Evolutionary conservation across 1,140 invertebrate genomes (phyloP), one percentile per base, ranked within the genome.

Genomic region (Catajapyx aquilonaris): DNA sequence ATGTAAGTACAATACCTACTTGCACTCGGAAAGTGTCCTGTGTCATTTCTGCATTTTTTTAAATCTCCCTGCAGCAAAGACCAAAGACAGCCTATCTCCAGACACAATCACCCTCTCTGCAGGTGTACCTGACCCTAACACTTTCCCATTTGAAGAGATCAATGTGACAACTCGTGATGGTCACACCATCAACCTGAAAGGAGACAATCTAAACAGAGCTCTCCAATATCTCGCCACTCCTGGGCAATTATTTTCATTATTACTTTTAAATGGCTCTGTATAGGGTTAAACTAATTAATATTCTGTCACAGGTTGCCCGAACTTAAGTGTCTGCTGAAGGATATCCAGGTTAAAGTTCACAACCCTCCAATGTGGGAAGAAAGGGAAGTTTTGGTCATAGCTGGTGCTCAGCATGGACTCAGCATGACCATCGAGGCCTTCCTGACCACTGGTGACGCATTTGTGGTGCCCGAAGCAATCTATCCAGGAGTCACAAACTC

Each of bases 201-300:
- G 65, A 3, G 53, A 59, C 39, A 61, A 69, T 39, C 53, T 83
- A 40, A 62, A 57, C 1, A 55, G 59, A 16, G 71, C 71, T 5
- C 53, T 81, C 13, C 76, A 81, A 47, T 83, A 83, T 51, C 63
- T 76, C 38, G 71, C 76, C n/a, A 72, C 73, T 19, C 65, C 70
- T 52, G 77, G 79, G 55, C 25, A 15, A 38, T 31, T 19, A n/a
- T 34, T 15, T 25, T 32, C 20, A 2, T 41, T 31, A 20, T 28
- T 22, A 31, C 16, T 35, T 19, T 22, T 18, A 31, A 17, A 25
- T 15, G 10, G 16, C 40, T 16, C n/a, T 19, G 40, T 32, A 41
- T 23, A 37, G 40, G 30, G 36, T 31, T 30, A 11, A 21, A 20
- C 19, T 23, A 25, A 13, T 41, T 38, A 13, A 19, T 33, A 22